Evolutionary conservation across 2,888 invertebrate species (phyloP).

Genomic region (Drosophila paramelanica): DNA sequence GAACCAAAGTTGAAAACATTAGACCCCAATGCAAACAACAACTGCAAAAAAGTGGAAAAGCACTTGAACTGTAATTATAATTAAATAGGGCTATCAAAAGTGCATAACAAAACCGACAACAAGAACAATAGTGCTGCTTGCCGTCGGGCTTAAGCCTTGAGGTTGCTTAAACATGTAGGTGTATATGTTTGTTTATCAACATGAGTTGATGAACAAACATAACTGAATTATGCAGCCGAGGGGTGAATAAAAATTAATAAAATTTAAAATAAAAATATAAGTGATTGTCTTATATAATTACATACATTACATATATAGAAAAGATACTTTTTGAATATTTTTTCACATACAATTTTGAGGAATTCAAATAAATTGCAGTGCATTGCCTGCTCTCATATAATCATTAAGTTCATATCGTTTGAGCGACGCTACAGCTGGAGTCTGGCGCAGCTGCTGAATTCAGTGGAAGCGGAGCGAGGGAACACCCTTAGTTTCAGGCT

Average conservation of each 20-base stretch:
- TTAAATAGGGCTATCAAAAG: slow-evolving; percentile 29
- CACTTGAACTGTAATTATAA: slow-evolving; percentile 36
- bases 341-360: background rate
- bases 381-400: background rate
- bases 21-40: slow-evolving; percentile 19
- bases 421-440: background rate
- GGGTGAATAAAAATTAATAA: background rate
- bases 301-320: too few relatives aligned
- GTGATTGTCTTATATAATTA: too few relatives aligned
- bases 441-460: slow-evolving; percentile 3
- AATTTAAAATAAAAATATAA: too few relatives aligned
- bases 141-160: background rate
- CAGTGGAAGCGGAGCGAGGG: background rate
- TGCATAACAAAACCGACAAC: slow-evolving; percentile 12
- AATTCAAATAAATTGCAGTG: background rate
- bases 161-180: background rate
- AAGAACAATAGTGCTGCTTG: background rate
- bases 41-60: background rate
- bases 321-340: too few relatives aligned
- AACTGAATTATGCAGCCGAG: background rate
- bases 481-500: slow-evolving; percentile 4
- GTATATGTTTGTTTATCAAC: background rate
- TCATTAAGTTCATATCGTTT: background rate
- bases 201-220: background rate
- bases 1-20: background rate